These are phyloP conservation scores for Goniozus legneri DNA, from an alignment of 1,140 invertebrate genomes.

Conservation along the genomic window DNA sequence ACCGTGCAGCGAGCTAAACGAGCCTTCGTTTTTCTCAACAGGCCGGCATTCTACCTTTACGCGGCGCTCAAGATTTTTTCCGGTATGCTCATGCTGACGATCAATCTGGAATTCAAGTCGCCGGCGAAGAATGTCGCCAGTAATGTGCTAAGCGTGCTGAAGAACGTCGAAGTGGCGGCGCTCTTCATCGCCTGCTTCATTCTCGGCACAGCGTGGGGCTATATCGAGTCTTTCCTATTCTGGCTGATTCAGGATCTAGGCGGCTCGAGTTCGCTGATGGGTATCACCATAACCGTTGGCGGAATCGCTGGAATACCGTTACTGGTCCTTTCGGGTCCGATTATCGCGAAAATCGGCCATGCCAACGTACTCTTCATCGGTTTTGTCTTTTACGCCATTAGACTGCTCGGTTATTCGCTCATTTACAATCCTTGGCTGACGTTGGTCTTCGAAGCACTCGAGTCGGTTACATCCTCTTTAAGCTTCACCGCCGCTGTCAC, in stretches of 20 bases:
- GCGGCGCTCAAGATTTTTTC: slow-evolving; percentile 67
- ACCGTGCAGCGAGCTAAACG: neutral
- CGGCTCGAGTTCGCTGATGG: slow-evolving; percentile 75
- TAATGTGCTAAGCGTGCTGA: slow-evolving; percentile 68
- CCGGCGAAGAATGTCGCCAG: slow-evolving; percentile 69
- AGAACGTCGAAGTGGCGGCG: slow-evolving; percentile 70
- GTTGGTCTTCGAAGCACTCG: slow-evolving; percentile 78
- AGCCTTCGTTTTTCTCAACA: slow-evolving; percentile 48
- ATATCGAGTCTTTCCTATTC: slow-evolving; percentile 83
- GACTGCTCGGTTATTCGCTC: slow-evolving; percentile 77
- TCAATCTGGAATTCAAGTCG: slow-evolving; percentile 75
- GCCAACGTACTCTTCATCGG: slow-evolving; percentile 80
- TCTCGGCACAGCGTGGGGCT: slow-evolving; percentile 77
- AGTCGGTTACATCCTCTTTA: slow-evolving; percentile 79
- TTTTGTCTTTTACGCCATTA: slow-evolving; percentile 72
- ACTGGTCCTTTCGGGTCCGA: slow-evolving; percentile 72
- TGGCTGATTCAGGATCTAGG: slow-evolving; percentile 81
- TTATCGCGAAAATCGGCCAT: slow-evolving; percentile 75
- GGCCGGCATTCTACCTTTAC: slow-evolving; percentile 79
- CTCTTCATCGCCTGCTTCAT: slow-evolving; percentile 71
- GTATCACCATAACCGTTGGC: slow-evolving; percentile 77
- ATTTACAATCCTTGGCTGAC: slow-evolving; percentile 79
- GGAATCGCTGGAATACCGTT: slow-evolving; percentile 75
- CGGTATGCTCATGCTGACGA: slow-evolving; percentile 66
- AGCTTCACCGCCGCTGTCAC: slow-evolving; percentile 80